A percentile compares a stretch with the other conserved stretches of the same genome.
phyloP scores from a whole-genome alignment of 2,888 invertebrate genomes.

The Xanthia togata region DNA sequence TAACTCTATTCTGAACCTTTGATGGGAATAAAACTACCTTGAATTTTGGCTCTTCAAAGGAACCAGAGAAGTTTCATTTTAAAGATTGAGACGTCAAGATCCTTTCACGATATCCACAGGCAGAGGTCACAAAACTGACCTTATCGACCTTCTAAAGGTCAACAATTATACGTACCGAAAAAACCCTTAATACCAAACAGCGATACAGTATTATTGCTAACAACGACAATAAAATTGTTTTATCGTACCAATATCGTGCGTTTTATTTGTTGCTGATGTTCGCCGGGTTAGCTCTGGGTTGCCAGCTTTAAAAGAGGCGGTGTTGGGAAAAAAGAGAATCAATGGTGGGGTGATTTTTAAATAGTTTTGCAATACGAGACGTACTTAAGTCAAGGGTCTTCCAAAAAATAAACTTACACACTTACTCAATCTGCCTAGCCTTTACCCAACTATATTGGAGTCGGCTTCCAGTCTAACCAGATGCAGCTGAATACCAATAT shows the following conservation, averaged over 20 bases:
- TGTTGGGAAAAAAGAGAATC: background rate
- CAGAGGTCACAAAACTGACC: background rate
- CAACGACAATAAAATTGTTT: conserved; percentile 74
- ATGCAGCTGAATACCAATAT: too few relatives aligned
- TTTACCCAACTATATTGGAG: too few relatives aligned
- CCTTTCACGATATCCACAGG: too few relatives aligned
- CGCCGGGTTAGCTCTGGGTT: conserved; percentile 43
- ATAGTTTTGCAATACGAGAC: too few relatives aligned
- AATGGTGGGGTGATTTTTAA: background rate
- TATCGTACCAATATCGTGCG: conserved; percentile 73
- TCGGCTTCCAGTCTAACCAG: too few relatives aligned
- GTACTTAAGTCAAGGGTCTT: background rate
- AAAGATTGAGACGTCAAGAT: background rate
- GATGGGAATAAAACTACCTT: too few relatives aligned
- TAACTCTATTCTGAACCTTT: too few relatives aligned
- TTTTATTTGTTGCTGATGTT: conserved; percentile 68
- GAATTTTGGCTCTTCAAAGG: too few relatives aligned
- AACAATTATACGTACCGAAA: conserved; percentile 14
- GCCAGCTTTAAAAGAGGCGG: conserved; percentile 19
- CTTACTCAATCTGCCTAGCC: background rate
- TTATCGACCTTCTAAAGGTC: conserved; percentile 15
- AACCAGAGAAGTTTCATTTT: background rate
- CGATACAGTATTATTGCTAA: conserved; percentile 68
- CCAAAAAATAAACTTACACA: background rate
- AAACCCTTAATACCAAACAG: conserved; percentile 52